Evolutionary conservation across 37 sponge, comb jelly and placozoan species (phyloP).

Genomic region (Geodia barretti): DNA sequence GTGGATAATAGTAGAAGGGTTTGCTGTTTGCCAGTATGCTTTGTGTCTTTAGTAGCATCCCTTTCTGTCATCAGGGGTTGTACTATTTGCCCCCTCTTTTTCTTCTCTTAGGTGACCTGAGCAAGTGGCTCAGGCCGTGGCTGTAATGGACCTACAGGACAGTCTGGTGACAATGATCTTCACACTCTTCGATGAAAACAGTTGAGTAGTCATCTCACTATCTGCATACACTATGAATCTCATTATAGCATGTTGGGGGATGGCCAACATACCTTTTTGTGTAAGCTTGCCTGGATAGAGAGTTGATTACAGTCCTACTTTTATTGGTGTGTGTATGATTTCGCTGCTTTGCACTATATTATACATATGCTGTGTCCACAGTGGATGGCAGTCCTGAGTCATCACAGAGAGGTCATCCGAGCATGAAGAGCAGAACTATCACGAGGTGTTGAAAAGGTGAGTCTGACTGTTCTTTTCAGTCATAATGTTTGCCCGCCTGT

Average conservation of each 20-base stretch:
- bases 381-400: constrained; percentile 79
- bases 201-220: constrained; percentile 44
- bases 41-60: too few species aligned
- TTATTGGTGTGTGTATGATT: too few species aligned
- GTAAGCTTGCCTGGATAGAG: too few species aligned
- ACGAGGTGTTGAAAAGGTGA: constrained; percentile 84
- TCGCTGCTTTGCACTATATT: too few species aligned
- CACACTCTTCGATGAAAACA: constrained; percentile 89
- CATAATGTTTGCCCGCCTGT: neutral
- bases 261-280: neutral
- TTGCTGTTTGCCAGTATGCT: too few species aligned
- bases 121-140: constrained; percentile 66
- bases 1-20: too few species aligned
- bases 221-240: neutral
- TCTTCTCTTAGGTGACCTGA: too few species aligned
- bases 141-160: constrained; percentile 70
- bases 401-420: constrained; percentile 79
- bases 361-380: constrained; percentile 8
- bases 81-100: too few species aligned
- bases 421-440: constrained; percentile 75
- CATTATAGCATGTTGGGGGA: neutral
- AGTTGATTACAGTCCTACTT: too few species aligned
- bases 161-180: constrained; percentile 82
- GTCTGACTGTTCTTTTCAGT: neutral
- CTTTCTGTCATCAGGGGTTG: too few species aligned